Percentiles rank a stretch among this genome's conserved stretches.
phyloP scores from a whole-genome alignment of 2,113 vertebrate species.

The Oncorhynchus mykiss region DNA sequence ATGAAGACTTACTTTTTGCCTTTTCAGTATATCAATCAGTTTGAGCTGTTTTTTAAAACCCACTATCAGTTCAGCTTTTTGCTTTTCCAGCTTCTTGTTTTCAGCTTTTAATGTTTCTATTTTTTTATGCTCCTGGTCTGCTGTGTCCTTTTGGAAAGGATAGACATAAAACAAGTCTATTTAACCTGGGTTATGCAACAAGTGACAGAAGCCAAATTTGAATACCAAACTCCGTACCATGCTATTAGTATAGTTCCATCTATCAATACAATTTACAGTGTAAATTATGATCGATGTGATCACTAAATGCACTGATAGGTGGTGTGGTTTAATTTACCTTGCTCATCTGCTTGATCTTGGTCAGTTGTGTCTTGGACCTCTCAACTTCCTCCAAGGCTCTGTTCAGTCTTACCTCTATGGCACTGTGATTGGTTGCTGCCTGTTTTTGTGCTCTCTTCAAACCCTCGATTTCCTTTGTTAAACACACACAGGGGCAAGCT shows the following conservation, averaged over 20 bases:
- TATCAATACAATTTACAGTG: too few relatives aligned
- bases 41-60: constrained; percentile 95
- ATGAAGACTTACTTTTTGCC: constrained; percentile 82
- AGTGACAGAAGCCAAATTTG: not conserved
- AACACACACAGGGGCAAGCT: constrained; percentile 19
- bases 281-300: not conserved
- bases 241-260: too few relatives aligned
- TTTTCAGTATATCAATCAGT: constrained; percentile 93
- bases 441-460: constrained; percentile 83
- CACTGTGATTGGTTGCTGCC: constrained; percentile 72
- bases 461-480: constrained; percentile 82
- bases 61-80: constrained; percentile 87
- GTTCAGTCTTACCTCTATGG: constrained; percentile 85
- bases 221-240: not conserved
- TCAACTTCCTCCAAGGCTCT: constrained; percentile 89
- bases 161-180: not conserved
- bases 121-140: constrained; percentile 81
- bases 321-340: constrained; percentile 72
- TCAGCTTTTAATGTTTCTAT: constrained; percentile 85
- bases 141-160: constrained; percentile 74
- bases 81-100: constrained; percentile 91
- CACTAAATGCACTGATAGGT: not conserved
- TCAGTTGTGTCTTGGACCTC: constrained; percentile 81
- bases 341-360: constrained; percentile 81
- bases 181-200: not conserved